Evolutionary conservation across 2,888 invertebrate genomes (phyloP), one percentile per base, ranked within the genome.

Genomic region (Helicoverpa assulta): DNA sequence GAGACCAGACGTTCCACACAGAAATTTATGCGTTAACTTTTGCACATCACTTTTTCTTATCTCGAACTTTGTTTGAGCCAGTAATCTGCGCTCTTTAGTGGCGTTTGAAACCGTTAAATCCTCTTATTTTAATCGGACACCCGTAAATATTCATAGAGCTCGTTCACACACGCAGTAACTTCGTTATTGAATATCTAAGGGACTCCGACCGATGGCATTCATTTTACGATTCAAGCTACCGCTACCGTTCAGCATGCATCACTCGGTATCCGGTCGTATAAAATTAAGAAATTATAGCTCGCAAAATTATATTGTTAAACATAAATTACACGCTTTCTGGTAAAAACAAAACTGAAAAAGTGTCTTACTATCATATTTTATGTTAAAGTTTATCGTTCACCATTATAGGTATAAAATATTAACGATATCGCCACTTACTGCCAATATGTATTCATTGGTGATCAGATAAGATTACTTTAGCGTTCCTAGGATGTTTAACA

Each of bases 11-110:
- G 92, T 90, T 92, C 85, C 86, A 86, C 85, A 85, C 79, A 72
- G 85, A 89, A 93, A 95, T 94, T 95, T 95, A 95, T 93, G 91
- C 88, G 82, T 89, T 81, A 95, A 95, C 91, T 95, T 95, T 83
- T 86, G 86, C 91, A 91, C 94, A 93, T 95, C 93, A 92, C 90
- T 93, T 92, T 89, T 92, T 91, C 93, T 93, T 95, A 95, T 95
- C 94, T 91, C 65, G 76, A 85, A 90, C 88, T 91, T 88, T 84
- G 88, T 88, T 88, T 86, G 88, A 81, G 87, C 86, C 86, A 82
- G 90, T 90, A 90, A 88, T 87, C 86, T 87, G 73, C 73, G 80
- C 83, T 81, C 82, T 84, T 87, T 86, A 82, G 82, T 80, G 69
- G 67, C 58, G 68, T 72, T 76, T 82, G 72, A 69, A 78, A 77